Conservation (phyloP, 2,888 invertebrate species). For the Epsilonema sp. region DNA sequence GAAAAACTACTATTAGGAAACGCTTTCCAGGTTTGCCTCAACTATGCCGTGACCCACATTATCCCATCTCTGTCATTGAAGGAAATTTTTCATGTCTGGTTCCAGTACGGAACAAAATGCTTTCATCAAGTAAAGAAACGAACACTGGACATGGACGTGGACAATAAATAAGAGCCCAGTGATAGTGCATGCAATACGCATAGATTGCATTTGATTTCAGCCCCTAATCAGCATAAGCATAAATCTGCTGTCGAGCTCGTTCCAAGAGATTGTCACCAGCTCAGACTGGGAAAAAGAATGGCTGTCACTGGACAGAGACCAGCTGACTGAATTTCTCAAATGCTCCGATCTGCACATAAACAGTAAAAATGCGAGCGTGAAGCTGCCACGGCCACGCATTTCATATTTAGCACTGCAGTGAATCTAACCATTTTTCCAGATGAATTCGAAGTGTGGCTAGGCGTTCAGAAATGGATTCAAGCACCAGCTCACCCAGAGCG, state of each 20-base stretch:
- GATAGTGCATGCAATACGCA: too few species aligned
- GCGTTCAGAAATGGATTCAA: conserved; percentile 29
- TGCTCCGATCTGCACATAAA: conserved; percentile 25
- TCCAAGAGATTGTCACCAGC: conserved; percentile 26
- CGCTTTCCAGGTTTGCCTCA: conserved; percentile 28
- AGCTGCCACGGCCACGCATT: too few species aligned
- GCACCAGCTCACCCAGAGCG: conserved; percentile 26
- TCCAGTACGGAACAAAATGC: conserved; percentile 32
- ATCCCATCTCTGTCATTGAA: conserved; percentile 30
- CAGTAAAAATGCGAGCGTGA: too few species aligned
- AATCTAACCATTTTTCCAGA: conserved; percentile 17
- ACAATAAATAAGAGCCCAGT: background rate
- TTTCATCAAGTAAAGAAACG: conserved; percentile 20
- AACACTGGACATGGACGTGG: background rate
- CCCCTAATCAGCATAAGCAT: conserved; percentile 4
- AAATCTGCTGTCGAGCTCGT: conserved; percentile 19
- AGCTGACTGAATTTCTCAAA: conserved; percentile 31
- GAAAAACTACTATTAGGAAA: background rate
- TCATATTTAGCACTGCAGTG: background rate
- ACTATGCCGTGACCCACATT: conserved; percentile 31
- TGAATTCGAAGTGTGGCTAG: conserved; percentile 32
- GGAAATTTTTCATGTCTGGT: conserved; percentile 35
- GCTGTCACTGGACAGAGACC: conserved; percentile 29
- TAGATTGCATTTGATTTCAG: conserved; percentile 1
- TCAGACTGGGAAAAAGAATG: conserved; percentile 32